These are phyloP conservation scores for Pangasianodon hypophthalmus DNA, from an alignment of 2,113 vertebrate species.

Conservation along the genomic window DNA sequence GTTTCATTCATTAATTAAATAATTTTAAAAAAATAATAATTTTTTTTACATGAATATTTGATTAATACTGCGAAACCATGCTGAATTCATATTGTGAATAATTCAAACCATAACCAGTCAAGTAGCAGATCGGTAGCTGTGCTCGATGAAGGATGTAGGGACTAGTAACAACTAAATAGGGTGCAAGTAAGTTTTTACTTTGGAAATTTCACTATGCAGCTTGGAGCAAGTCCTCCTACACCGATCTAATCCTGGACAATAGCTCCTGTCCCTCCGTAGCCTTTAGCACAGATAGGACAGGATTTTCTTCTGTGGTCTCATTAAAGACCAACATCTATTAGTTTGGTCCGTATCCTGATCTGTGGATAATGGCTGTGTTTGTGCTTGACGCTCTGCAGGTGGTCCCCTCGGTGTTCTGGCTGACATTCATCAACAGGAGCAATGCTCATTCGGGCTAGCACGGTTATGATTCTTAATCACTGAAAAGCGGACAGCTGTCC, in stretches of 20 bases:
- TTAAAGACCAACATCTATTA: neutral
- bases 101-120: neutral
- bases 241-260: neutral
- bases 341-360: neutral
- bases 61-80: neutral
- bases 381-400: constrained; percentile 22
- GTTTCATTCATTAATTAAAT: no score
- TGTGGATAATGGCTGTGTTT: neutral
- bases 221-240: neutral
- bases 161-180: neutral
- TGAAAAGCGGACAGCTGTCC: constrained; percentile 74
- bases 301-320: neutral
- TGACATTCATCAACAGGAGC: constrained; percentile 63
- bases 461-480: constrained; percentile 72
- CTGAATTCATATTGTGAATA: neutral
- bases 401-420: constrained; percentile 25
- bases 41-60: neutral
- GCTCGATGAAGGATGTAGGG: neutral
- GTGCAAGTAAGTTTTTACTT: neutral
- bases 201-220: neutral
- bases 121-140: no score
- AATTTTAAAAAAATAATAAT: no score
- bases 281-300: neutral
- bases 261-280: neutral
- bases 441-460: constrained; percentile 67